Percentiles rank a stretch among this genome's conserved stretches.
These are phyloP conservation scores for Hyphantria cunea DNA, from an alignment of 1,140 invertebrate genomes.

Conservation along the genomic window DNA sequence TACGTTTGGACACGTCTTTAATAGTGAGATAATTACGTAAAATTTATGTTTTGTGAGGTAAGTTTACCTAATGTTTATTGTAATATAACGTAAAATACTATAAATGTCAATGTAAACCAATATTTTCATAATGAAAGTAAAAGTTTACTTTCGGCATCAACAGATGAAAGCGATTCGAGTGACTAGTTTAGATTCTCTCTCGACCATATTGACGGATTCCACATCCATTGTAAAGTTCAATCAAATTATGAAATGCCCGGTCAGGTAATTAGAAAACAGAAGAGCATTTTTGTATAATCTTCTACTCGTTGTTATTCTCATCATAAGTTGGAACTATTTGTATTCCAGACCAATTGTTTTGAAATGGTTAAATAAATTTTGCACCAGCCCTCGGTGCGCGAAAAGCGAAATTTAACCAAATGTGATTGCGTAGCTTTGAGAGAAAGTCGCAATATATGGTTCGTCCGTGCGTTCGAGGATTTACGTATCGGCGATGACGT, in stretches of 20 bases:
- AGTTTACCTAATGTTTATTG: slow-evolving; percentile 9
- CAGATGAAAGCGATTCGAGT: slow-evolving; percentile 71
- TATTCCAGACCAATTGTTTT: slow-evolving; percentile 7
- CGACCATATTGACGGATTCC: slow-evolving; percentile 40
- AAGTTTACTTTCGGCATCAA: slow-evolving; percentile 72
- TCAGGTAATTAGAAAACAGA: neutral
- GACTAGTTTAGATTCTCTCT: slow-evolving; percentile 71
- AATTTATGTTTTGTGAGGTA: slow-evolving; percentile 2
- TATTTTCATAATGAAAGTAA: slow-evolving; percentile 57
- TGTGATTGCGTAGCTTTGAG: slow-evolving; percentile 44
- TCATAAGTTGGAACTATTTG: neutral
- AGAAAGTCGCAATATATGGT: slow-evolving; percentile 49
- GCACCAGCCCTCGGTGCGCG: slow-evolving; percentile 34
- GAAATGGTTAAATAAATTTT: slow-evolving; percentile 21
- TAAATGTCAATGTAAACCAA: slow-evolving; percentile 15
- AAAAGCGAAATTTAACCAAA: slow-evolving; percentile 54
- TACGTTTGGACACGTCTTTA: neutral
- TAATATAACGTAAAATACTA: slow-evolving; percentile 1
- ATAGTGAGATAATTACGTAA: slow-evolving; percentile 13
- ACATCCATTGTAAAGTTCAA: slow-evolving; percentile 19
- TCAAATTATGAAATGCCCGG: neutral
- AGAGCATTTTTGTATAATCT: neutral
- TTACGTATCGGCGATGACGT: slow-evolving; percentile 44
- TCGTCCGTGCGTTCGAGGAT: slow-evolving; percentile 36
- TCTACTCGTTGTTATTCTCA: slow-evolving; percentile 11